Base-by-base conservation (phyloP, 2,113 vertebrate species). In the Anas platyrhynchos region DNA sequence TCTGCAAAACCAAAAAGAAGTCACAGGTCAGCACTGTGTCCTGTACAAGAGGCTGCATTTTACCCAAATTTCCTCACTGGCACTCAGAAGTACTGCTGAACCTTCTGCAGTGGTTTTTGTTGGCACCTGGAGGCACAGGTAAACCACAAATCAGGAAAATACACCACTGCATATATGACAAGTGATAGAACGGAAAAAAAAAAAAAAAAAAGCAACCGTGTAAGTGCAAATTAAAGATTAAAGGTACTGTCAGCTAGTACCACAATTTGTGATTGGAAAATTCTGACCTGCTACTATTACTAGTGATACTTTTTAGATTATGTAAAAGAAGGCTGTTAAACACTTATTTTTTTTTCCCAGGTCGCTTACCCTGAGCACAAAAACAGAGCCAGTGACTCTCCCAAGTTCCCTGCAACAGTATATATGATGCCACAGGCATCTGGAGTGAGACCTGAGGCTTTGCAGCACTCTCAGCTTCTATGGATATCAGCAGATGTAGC, bases 141-240 rank as follows among this genome's bases (percentile, higher is more conserved):
- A 93, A 96, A 95, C 79, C 81, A 95, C 91, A 95, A 95, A 97
- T 96, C 80, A 84, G 32, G 43, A 89, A 78, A n/a, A 67, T 36
- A 85, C 94, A 52, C 76, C 8, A 32, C 63, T 72, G 58, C n/a
- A 38, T 65, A 58, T 67, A 63, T 69, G 86, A 67, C 79, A 89
- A 82, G 43, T 73, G 86, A 94, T n/a, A 41, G 41, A 94, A 11
- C 3, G 29, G 65, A 3, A 2, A 75, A 75, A 81, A 61, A 93
- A 95, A 87, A 67, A 29, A 48, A 38, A 11, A 62, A 38, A 48
- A 38, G 4, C 8, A 3, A 72, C 21, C 21, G 32, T 25, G 3
- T 88, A 88, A 80, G 92, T n/a, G 20, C 27, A 71, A 85, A 79
- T 52, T 68, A 43, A 88, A 95, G 54, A 93, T 50, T 68, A 93